Evolutionary conservation across 2,888 invertebrate genomes (phyloP).

Genomic region (Eilema sororculum): DNA sequence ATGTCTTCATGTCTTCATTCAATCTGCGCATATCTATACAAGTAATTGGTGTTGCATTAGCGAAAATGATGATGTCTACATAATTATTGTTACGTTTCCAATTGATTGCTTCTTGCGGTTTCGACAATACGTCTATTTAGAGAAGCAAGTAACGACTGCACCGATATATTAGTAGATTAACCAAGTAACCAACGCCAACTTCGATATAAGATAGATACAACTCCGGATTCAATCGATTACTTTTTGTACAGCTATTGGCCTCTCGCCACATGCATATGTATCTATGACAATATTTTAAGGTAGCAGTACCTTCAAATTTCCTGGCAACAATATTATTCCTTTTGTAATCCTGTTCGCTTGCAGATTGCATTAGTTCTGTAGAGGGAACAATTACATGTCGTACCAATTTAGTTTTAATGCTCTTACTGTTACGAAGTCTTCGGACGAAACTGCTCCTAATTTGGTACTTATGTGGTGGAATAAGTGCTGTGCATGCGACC

Average conservation of each 20-base stretch:
- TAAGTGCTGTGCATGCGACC: neutral
- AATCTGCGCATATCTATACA: conserved; percentile 1
- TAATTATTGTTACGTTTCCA: conserved; percentile 21
- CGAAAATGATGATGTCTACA: conserved; percentile 20
- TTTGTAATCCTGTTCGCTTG: neutral
- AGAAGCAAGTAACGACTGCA: neutral
- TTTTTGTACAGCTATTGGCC: too few species aligned
- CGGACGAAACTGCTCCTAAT: neutral
- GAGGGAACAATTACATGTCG: neutral
- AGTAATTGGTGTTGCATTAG: conserved; percentile 25
- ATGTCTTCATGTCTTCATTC: conserved; percentile 17
- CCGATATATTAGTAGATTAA: neutral
- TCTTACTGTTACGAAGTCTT: neutral
- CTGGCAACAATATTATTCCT: neutral
- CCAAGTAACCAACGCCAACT: neutral
- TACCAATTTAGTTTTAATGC: neutral
- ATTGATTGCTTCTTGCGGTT: conserved; percentile 22
- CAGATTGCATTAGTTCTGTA: conserved; percentile 1
- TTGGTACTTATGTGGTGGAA: conserved; percentile 1
- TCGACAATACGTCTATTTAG: neutral
- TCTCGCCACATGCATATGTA: neutral
- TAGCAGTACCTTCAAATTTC: neutral
- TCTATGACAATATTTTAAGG: neutral
- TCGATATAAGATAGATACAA: neutral
- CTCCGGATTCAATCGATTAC: neutral